Conservation (phyloP, 2,888 invertebrate genomes). For the Argyra leucocephala region DNA sequence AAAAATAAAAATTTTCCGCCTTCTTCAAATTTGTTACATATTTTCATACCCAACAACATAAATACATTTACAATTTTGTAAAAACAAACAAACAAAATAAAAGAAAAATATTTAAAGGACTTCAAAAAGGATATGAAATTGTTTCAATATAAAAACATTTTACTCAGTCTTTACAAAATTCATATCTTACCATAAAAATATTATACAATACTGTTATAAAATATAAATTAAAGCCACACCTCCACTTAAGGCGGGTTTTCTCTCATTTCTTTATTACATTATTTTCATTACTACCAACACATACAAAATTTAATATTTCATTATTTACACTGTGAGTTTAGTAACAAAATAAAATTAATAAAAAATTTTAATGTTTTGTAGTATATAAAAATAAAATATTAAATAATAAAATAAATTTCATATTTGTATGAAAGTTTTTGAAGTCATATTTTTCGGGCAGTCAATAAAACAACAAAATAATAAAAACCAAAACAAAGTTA, state of each 20-base stretch:
- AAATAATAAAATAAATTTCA: no score
- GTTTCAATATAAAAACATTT: background rate
- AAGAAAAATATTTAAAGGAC: background rate
- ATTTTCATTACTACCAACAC: no score
- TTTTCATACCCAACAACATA: background rate
- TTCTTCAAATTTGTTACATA: conserved; percentile 1
- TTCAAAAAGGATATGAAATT: background rate
- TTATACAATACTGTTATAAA: background rate
- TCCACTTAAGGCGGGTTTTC: background rate
- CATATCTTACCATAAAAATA: background rate
- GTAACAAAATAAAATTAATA: no score
- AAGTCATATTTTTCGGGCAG: no score
- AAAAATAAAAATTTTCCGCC: background rate
- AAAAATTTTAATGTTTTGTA: no score
- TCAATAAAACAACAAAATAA: no score
- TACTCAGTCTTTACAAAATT: background rate
- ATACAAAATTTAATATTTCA: no score
- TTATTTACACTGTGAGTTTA: no score
- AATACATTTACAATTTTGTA: background rate
- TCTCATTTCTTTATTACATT: no score
- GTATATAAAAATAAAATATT: no score
- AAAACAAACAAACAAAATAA: background rate
- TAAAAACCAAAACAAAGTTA: background rate
- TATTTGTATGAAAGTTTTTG: no score
- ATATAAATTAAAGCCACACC: background rate